Conservation (phyloP, 2,888 invertebrate genomes). For the Drosophila villosipedis region DNA sequence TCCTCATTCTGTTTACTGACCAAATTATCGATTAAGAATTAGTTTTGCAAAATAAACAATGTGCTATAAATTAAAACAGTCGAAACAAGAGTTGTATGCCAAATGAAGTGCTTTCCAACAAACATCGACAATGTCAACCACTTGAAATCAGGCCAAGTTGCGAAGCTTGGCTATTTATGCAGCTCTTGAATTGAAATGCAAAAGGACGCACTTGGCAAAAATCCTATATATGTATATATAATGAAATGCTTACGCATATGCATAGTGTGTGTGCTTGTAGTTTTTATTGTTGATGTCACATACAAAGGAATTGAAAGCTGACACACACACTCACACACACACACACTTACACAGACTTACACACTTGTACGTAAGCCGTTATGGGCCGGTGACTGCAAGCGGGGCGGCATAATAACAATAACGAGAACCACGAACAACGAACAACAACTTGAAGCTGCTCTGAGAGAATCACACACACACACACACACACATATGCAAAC, state of each 20-base stretch:
- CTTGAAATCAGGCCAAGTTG: slow-evolving; percentile 61
- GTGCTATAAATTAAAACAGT: not conserved
- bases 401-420: slow-evolving; percentile 69
- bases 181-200: slow-evolving; percentile 55
- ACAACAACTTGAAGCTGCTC: slow-evolving; percentile 64
- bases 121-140: slow-evolving; percentile 11
- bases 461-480: slow-evolving; percentile 47
- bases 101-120: slow-evolving; percentile 18
- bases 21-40: not conserved
- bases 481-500: slow-evolving; percentile 4
- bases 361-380: slow-evolving; percentile 29
- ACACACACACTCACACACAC: slow-evolving; percentile 14
- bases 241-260: slow-evolving; percentile 72
- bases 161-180: slow-evolving; percentile 44
- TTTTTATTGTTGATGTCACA: slow-evolving; percentile 66
- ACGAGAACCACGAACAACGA: slow-evolving; percentile 59
- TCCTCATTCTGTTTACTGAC: not conserved
- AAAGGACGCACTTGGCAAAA: slow-evolving; percentile 45
- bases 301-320: slow-evolving; percentile 70
- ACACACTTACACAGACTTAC: slow-evolving; percentile 5
- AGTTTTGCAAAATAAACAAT: not conserved
- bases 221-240: slow-evolving; percentile 67
- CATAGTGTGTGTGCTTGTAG: slow-evolving; percentile 24
- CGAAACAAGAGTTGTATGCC: not conserved
- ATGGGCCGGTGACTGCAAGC: slow-evolving; percentile 25